These are phyloP conservation scores for Aspiorhynchus laticeps DNA, from an alignment of 2,113 vertebrate genomes.

Conservation along the genomic window DNA sequence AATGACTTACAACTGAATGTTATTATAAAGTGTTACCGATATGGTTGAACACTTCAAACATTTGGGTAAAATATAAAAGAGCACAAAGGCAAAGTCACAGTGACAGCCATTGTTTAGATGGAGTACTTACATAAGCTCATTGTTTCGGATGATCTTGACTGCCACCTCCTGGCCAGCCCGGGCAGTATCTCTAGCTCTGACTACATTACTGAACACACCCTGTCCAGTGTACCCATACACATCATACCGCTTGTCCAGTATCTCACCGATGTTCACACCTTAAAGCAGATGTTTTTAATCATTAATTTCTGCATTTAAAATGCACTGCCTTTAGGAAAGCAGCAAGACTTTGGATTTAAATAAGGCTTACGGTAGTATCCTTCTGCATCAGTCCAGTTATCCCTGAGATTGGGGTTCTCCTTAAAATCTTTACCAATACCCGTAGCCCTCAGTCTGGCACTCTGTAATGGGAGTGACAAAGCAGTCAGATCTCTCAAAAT, in stretches of 20 bases:
- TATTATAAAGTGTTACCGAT: too few species aligned
- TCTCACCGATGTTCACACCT: constrained; percentile 99
- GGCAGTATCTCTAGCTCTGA: constrained; percentile 93
- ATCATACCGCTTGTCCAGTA: constrained; percentile 96
- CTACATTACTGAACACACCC: constrained; percentile 98
- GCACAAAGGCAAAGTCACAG: background rate
- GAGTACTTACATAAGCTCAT: constrained; percentile 93
- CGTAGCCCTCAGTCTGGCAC: constrained; percentile 88
- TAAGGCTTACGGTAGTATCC: too few species aligned
- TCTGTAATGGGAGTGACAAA: constrained; percentile 72
- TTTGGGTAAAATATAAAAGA: background rate
- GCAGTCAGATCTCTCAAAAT: background rate
- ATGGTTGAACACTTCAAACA: background rate
- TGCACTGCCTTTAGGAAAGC: background rate
- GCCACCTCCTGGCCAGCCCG: constrained; percentile 97
- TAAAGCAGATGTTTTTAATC: background rate
- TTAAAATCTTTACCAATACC: too few species aligned
- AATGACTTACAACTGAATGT: too few species aligned
- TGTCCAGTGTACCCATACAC: constrained; percentile 99
- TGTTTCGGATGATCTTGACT: constrained; percentile 98
- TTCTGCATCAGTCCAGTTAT: constrained; percentile 49
- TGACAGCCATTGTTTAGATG: background rate
- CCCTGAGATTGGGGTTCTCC: too few species aligned
- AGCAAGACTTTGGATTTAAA: background rate
- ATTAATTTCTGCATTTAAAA: background rate